Percentiles rank a stretch among this genome's conserved stretches.
Conservation (phyloP, 64 coral and sea anemone species). For the Dendronephthya gigantea region DNA sequence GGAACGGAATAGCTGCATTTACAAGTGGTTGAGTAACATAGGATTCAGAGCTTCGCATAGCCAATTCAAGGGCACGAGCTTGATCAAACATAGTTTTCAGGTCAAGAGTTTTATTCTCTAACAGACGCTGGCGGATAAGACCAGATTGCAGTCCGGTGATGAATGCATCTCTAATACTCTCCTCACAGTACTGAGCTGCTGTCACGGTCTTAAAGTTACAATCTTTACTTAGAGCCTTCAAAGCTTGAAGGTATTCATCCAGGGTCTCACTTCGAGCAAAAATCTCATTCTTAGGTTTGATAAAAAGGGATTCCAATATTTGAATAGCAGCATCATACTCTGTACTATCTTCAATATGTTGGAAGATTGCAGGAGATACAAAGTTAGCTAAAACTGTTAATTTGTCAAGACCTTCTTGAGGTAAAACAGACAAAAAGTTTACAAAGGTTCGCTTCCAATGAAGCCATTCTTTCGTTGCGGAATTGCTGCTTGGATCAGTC, state of each 20-base stretch:
- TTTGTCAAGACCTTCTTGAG: no score
- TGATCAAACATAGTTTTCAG: slow-evolving; percentile 11
- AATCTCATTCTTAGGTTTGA: not conserved
- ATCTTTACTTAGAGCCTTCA: not conserved
- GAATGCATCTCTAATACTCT: not conserved
- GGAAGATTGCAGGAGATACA: no score
- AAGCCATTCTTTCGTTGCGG: no score
- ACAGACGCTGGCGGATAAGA: not conserved
- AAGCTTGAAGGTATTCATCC: not conserved
- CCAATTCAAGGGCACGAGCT: slow-evolving; percentile 25
- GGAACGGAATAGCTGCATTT: not conserved
- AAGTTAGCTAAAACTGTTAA: no score
- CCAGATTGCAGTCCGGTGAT: not conserved
- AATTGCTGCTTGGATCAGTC: not conserved
- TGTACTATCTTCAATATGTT: not conserved
- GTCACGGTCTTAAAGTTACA: not conserved
- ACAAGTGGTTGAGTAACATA: not conserved
- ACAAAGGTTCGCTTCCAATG: no score
- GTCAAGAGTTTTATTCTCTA: not conserved
- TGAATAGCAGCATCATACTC: not conserved
- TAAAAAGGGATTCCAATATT: not conserved
- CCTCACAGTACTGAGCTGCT: not conserved
- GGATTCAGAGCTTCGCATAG: slow-evolving; percentile 35
- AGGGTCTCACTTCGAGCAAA: not conserved
- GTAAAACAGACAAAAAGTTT: no score